Percentiles rank a stretch among this genome's conserved stretches.
These are phyloP conservation scores for Crenuchus spilurus DNA, from an alignment of 2,797 vertebrate genomes.

Conservation along the genomic window DNA sequence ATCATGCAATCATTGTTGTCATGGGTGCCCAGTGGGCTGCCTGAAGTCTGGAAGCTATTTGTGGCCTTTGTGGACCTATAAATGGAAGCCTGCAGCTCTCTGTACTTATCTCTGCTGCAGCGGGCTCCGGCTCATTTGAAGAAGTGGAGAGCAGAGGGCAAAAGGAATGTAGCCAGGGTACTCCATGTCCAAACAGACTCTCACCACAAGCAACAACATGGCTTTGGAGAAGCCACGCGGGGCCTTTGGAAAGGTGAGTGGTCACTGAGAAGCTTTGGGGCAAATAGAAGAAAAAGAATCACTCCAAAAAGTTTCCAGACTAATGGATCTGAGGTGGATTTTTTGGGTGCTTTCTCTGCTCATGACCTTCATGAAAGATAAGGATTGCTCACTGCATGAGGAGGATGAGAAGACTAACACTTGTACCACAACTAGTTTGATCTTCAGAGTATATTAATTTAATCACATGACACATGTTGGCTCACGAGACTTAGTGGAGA, in stretches of 20 bases:
- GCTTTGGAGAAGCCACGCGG: constrained; percentile 72
- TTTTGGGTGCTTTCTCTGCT: constrained; percentile 33
- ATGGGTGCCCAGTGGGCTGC: constrained; percentile 77
- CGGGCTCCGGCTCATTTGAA: constrained; percentile 75
- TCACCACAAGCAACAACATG: constrained; percentile 62
- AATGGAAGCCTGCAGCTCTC: constrained; percentile 86
- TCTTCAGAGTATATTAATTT: neutral
- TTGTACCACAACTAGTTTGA: neutral
- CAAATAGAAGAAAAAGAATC: neutral
- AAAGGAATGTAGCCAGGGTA: constrained; percentile 67
- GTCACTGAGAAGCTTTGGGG: constrained; percentile 20
- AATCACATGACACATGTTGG: neutral
- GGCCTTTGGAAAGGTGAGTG: constrained; percentile 82
- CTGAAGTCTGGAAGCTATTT: constrained; percentile 86
- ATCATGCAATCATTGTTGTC: constrained; percentile 62
- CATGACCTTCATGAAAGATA: constrained; percentile 14
- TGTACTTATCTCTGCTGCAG: constrained; percentile 77
- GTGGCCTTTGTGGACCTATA: constrained; percentile 88
- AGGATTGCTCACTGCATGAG: neutral
- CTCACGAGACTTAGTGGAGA: too few relatives aligned
- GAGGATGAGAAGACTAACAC: neutral
- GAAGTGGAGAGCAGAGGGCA: constrained; percentile 67
- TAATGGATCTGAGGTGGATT: constrained; percentile 29
- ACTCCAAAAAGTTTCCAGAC: neutral
- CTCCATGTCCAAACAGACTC: constrained; percentile 58